Percentiles rank a stretch among this genome's conserved stretches.
Conservation (phyloP, 2,888 invertebrate species). For the Chymomyza procnemis region DNA sequence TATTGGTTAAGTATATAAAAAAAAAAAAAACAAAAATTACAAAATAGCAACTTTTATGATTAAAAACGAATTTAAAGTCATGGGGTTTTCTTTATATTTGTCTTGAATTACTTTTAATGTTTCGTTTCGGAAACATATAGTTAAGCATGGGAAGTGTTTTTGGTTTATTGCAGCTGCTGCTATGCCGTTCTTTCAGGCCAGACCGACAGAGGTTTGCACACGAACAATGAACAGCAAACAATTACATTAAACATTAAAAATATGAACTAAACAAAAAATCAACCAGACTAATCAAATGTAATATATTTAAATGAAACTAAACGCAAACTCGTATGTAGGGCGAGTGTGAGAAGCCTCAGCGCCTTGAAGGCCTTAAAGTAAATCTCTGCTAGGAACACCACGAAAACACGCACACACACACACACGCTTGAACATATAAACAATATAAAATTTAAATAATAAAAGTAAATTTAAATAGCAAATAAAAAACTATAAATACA, state of each 20-base stretch:
- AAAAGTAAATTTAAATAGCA: neutral
- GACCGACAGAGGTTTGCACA: neutral
- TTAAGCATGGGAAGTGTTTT: too few species aligned
- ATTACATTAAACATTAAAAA: neutral
- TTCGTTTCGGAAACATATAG: neutral
- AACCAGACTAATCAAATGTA: neutral
- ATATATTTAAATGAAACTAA: neutral
- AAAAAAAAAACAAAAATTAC: too few species aligned
- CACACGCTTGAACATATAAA: neutral
- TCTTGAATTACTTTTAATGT: neutral
- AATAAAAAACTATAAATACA: neutral
- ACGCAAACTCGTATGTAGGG: neutral
- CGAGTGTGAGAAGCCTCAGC: neutral
- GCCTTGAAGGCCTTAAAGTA: neutral
- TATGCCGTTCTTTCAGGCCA: too few species aligned
- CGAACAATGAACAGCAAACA: neutral
- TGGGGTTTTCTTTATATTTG: neutral
- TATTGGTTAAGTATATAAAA: conserved; percentile 69
- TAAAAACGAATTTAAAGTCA: conserved; percentile 36
- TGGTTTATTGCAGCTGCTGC: too few species aligned
- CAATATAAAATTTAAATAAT: neutral
- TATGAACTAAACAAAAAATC: neutral
- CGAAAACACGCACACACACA: neutral
- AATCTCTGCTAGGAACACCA: neutral
- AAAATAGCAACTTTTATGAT: conserved; percentile 71